phyloP scores from a whole-genome alignment of 92 coral and sea anemone genomes.

The Epizoanthus stellaris region DNA sequence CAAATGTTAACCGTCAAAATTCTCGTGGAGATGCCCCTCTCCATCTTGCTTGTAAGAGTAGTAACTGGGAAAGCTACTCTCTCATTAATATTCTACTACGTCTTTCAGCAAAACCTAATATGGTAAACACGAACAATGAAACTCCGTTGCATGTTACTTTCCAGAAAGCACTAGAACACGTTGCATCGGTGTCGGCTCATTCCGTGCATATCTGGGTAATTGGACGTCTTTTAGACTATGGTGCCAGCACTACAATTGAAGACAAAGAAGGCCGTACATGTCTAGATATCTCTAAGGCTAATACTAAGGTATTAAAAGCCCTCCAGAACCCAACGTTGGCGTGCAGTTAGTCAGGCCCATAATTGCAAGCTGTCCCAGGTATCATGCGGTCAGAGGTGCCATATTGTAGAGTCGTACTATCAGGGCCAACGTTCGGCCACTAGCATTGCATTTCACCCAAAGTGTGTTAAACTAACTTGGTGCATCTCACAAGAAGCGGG shows the following conservation, averaged over 20 bases:
- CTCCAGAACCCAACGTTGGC: background rate
- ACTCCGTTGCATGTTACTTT: background rate
- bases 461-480: too few species aligned
- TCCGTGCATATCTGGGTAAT: background rate
- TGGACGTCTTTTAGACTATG: background rate
- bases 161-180: background rate
- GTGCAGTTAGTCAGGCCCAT: background rate
- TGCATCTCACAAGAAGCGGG: too few species aligned
- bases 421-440: too few species aligned
- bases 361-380: too few species aligned
- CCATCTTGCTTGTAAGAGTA: slow-evolving; percentile 11
- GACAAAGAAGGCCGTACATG: background rate
- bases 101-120: background rate
- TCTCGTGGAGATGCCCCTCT: background rate
- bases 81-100: background rate
- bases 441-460: too few species aligned
- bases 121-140: background rate
- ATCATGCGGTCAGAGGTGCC: too few species aligned
- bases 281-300: background rate
- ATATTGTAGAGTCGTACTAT: too few species aligned
- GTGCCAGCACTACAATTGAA: background rate
- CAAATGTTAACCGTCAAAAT: background rate
- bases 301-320: background rate
- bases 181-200: background rate
- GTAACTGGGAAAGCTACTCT: background rate